Conservation (phyloP, 2,113 vertebrate species). For the Catagonus wagneri region DNA sequence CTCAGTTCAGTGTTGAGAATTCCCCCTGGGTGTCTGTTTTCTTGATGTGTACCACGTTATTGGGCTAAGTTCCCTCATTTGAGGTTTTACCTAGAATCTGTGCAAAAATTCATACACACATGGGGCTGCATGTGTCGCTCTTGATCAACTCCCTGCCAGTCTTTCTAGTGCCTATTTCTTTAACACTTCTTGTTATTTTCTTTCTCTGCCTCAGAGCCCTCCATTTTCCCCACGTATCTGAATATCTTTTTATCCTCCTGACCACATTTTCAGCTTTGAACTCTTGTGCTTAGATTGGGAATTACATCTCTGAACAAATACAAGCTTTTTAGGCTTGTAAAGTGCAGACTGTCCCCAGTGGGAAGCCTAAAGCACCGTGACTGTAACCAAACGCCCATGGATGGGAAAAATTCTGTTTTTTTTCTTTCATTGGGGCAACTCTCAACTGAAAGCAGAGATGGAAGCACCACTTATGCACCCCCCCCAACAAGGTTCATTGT, state of each 20-base stretch:
- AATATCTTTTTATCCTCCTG: neutral
- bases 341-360: neutral
- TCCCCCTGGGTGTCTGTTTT: neutral
- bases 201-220: neutral
- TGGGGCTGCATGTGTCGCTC: neutral
- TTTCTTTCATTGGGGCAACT: neutral
- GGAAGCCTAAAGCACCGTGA: neutral
- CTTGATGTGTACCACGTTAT: neutral
- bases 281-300: neutral
- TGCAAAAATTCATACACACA: neutral
- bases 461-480: neutral
- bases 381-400: neutral
- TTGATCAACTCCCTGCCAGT: neutral
- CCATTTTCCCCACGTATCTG: neutral
- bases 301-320: neutral
- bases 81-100: neutral
- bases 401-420: neutral
- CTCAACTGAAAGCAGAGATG: neutral
- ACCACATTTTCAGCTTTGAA: neutral
- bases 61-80: neutral
- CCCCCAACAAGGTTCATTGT: no score
- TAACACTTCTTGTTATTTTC: neutral
- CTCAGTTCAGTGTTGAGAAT: neutral
- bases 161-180: neutral
- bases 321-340: neutral